Evolutionary conservation across 2,888 invertebrate genomes (phyloP).

Genomic region (Pelosia muscerda): DNA sequence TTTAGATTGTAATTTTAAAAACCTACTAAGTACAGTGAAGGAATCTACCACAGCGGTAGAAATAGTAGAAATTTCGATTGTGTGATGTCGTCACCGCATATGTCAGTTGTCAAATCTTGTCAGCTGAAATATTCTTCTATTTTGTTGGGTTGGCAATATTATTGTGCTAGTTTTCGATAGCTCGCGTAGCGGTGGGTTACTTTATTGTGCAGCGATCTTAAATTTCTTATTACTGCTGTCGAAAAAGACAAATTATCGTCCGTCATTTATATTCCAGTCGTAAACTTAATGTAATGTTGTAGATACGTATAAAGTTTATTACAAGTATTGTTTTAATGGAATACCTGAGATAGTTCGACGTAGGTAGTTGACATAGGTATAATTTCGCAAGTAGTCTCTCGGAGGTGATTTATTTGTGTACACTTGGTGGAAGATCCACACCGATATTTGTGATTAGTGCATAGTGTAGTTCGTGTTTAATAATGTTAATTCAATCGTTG

Average conservation of each 20-base stretch:
- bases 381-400: conserved; percentile 80
- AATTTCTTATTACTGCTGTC: conserved; percentile 46
- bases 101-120: conserved; percentile 40
- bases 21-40: neutral
- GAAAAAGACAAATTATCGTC: conserved; percentile 53
- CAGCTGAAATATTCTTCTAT: conserved; percentile 50
- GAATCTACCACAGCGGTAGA: neutral
- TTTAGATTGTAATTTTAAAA: too few species aligned
- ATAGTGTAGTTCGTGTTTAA: conserved; percentile 45
- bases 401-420: conserved; percentile 82
- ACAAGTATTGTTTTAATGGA: conserved; percentile 30
- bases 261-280: conserved; percentile 28
- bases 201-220: conserved; percentile 32
- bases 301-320: conserved; percentile 29
- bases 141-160: conserved; percentile 45
- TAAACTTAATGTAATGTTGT: conserved; percentile 26
- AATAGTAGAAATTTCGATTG: conserved; percentile 25
- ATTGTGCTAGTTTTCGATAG: conserved; percentile 67
- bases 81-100: conserved; percentile 19
- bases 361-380: conserved; percentile 77
- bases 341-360: conserved; percentile 68
- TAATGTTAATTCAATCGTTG: conserved; percentile 34
- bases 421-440: conserved; percentile 66
- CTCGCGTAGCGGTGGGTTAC: conserved; percentile 58
- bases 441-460: conserved; percentile 57